Conservation (phyloP, 2,797 vertebrate species). For the Cetoscarus ocellatus region DNA sequence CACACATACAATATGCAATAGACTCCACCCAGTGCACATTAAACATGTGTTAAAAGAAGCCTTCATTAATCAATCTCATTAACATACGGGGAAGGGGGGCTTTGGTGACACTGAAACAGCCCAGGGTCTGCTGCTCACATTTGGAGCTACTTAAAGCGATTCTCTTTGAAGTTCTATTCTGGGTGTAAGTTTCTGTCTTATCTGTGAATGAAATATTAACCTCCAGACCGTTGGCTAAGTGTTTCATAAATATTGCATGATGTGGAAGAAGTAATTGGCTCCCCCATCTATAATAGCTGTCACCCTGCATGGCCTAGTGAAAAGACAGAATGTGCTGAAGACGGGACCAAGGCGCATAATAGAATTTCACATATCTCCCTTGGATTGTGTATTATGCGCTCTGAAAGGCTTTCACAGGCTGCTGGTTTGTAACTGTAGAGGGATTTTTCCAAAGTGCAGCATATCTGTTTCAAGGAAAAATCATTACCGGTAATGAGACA, state of each 20-base stretch:
- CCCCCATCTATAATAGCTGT: conserved; percentile 82
- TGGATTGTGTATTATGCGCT: conserved; percentile 29
- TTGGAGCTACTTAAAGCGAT: conserved; percentile 53
- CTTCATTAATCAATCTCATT: conserved; percentile 65
- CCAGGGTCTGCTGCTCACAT: conserved; percentile 33
- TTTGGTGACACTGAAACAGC: conserved; percentile 54
- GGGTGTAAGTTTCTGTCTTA: conserved; percentile 72
- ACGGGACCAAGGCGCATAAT: conserved; percentile 48
- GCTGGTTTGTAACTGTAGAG: conserved; percentile 47
- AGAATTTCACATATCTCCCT: conserved; percentile 48
- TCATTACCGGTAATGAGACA: conserved; percentile 29
- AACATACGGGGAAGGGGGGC: conserved; percentile 15
- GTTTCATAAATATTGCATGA: conserved; percentile 88
- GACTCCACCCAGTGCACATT: conserved; percentile 37
- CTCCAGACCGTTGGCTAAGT: conserved; percentile 81
- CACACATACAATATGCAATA: conserved; percentile 50
- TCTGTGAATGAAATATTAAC: conserved; percentile 85
- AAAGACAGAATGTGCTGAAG: conserved; percentile 44
- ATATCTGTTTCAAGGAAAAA: conserved; percentile 32
- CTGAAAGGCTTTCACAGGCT: conserved; percentile 48
- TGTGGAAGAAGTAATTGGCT: conserved; percentile 85
- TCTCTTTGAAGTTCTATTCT: conserved; percentile 72
- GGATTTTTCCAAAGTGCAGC: conserved; percentile 37
- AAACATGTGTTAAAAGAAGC: conserved; percentile 35
- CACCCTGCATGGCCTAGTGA: conserved; percentile 57